Base-by-base conservation (phyloP, 2,888 invertebrate species). In the Hirtodrosophila trivittata region DNA sequence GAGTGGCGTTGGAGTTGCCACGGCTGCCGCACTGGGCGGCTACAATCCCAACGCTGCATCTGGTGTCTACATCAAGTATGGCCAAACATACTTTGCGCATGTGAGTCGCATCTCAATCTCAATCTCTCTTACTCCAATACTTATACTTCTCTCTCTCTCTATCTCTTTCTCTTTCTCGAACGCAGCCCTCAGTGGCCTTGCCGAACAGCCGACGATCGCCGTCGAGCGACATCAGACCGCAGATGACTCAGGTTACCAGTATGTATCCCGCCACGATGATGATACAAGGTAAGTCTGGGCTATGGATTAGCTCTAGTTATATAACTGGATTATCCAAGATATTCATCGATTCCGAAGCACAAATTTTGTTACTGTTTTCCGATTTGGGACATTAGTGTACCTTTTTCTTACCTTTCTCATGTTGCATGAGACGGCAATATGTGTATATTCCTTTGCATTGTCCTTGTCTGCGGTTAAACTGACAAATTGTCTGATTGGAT, bases 31-130 rank as follows among this genome's bases (percentile, higher is more conserved):
- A 16, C 71, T 93, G 91, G 85, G 93, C 90, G 82, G 92, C 90
- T 64, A 92, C 90, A 84, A 93, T 92, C 87, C 89, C 28, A 84
- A 80, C 32, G 82, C 50, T 21, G 76, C 68, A 91, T 92, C 90
- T 89, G 88, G 90, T 88, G 90, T 91, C 62, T 91, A 91, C 74
- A 84, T 91, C 39, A 91, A 91, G 87, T 91, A 91, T 68, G 90
- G 90, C 55, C 90, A 90, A 70, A 89, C 91, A 57, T 91, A 90
- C 86, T 90, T 89, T 76, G 88, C 91, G 60, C 91, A 91, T 77
- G 91, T 91, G 81, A 88, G 89, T 87, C 3, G 1, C 0, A 16
- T 6, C 1, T 25, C 18, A 10, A 5, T n/a, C 6, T 21, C 16
- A 1, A 28, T 28, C 28, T 28, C 35, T 21, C 18, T 13, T 10